Conservation (phyloP, 2,888 invertebrate genomes). For the Perithous albicinctus region DNA sequence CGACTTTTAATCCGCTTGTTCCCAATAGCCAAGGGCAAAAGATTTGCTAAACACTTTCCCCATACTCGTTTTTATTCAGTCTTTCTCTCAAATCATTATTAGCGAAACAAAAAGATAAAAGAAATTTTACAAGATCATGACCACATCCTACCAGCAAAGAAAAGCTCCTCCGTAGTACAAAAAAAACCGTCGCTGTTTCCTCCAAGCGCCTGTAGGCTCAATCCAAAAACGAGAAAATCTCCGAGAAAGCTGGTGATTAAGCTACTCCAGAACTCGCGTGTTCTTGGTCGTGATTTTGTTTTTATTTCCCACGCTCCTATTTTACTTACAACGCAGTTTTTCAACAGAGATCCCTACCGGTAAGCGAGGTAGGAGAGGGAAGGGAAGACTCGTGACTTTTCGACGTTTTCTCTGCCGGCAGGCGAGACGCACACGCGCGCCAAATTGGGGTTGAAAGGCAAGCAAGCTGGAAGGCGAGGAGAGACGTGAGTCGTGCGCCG, state of each 20-base stretch:
- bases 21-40: too few species aligned
- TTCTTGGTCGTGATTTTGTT: slow-evolving; percentile 27
- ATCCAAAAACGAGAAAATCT: slow-evolving; percentile 39
- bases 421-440: slow-evolving; percentile 71
- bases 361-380: too few species aligned
- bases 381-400: slow-evolving; percentile 32
- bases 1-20: too few species aligned
- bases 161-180: slow-evolving; percentile 27
- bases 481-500: slow-evolving; percentile 32
- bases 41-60: too few species aligned
- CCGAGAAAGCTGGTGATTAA: slow-evolving; percentile 47
- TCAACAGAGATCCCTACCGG: not conserved
- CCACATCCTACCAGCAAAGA: too few species aligned
- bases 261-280: slow-evolving; percentile 6
- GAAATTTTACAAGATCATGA: too few species aligned
- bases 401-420: slow-evolving; percentile 12
- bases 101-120: too few species aligned
- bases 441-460: slow-evolving; percentile 78
- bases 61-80: too few species aligned
- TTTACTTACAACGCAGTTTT: slow-evolving; percentile 25
- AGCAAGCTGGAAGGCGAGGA: slow-evolving; percentile 47
- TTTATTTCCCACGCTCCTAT: not conserved
- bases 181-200: slow-evolving; percentile 12
- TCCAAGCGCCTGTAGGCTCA: too few species aligned
- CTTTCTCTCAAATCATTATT: too few species aligned